Evolutionary conservation across 2,888 invertebrate genomes (phyloP), one percentile per base, ranked within the genome.

Genomic region (Cephus rjabovi): DNA sequence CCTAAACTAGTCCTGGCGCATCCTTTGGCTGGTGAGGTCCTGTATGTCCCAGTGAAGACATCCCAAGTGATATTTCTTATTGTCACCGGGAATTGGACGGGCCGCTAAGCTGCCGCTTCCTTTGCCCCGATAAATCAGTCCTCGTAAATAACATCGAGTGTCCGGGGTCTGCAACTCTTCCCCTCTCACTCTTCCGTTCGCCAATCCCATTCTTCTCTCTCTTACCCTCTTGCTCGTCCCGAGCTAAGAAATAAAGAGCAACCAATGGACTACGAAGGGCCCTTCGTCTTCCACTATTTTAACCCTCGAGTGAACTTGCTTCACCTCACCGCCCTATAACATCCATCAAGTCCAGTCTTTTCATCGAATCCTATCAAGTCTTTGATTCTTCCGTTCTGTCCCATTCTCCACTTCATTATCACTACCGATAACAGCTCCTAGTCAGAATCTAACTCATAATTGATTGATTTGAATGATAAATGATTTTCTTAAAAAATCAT

Each of bases 71-170:
- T 83, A 77, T 85, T 87, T 86, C 86, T 89, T 86, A 85, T 86
- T 86, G 86, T 88, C 84, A 83, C 81, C 83, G 81, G 83, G 86
- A 86, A 89, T 88, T 84, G 87, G 82, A 85, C 85, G 80, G 82
- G 82, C 81, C 83, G 83, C 87, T 88, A 86, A 87, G 86, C 87
- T 85, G 87, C 86, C 87, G 87, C 85, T 88, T 89, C 86, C 89
- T 88, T 86, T 88, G 86, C 84, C 87, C 87, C 89, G 89, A 90
- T 90, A 90, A 90, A 90, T 90, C 90, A 90, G 87, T 84, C 83
- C 85, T 86, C 90, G 88, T 90, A 90, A 90, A 90, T 90, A 90
- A 90, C 89, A 88, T 89, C 86, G 88, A 88, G 89, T 86, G 87
- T 80, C 81, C 83, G 83, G 81, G 81, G 82, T 40, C 40, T 15